Evolutionary conservation across 2,888 invertebrate species (phyloP).

Genomic region (Cosmia trapezina): DNA sequence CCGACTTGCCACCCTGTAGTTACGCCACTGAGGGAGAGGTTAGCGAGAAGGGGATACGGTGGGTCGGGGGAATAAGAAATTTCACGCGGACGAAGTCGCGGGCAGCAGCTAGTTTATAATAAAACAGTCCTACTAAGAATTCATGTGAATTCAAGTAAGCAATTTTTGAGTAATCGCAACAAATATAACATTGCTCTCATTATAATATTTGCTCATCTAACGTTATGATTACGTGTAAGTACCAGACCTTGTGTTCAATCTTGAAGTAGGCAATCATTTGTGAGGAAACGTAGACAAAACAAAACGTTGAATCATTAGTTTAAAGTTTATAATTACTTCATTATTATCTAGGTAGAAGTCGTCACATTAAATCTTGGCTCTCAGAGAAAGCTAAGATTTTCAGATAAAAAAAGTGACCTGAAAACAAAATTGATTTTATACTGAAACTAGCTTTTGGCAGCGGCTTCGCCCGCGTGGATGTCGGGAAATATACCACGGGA

Average conservation of each 20-base stretch:
- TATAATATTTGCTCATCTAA: neutral
- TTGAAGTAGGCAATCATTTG: slow-evolving; percentile 24
- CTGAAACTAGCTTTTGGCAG: too few relatives aligned
- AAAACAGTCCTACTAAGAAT: neutral
- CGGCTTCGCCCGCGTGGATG: too few relatives aligned
- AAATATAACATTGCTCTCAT: too few relatives aligned
- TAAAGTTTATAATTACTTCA: slow-evolving; percentile 15
- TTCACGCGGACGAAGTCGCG: too few relatives aligned
- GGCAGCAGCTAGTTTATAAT: neutral
- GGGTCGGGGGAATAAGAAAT: too few relatives aligned
- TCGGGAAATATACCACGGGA: too few relatives aligned
- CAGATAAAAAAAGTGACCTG: neutral
- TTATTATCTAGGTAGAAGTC: neutral
- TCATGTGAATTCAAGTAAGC: neutral
- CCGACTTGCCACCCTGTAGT: too few relatives aligned
- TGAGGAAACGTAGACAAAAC: slow-evolving; percentile 39
- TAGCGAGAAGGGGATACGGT: too few relatives aligned
- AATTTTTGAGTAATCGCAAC: too few relatives aligned
- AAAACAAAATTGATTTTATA: neutral
- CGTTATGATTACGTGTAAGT: slow-evolving; percentile 11
- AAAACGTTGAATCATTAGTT: slow-evolving; percentile 17
- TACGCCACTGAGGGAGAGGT: too few relatives aligned
- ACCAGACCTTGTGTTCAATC: slow-evolving; percentile 43
- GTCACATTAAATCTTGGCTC: neutral
- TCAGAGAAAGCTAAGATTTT: neutral